Percentiles rank a stretch among this genome's conserved stretches.
Conservation (phyloP, 2,113 vertebrate species). For the Scytalopus superciliaris region DNA sequence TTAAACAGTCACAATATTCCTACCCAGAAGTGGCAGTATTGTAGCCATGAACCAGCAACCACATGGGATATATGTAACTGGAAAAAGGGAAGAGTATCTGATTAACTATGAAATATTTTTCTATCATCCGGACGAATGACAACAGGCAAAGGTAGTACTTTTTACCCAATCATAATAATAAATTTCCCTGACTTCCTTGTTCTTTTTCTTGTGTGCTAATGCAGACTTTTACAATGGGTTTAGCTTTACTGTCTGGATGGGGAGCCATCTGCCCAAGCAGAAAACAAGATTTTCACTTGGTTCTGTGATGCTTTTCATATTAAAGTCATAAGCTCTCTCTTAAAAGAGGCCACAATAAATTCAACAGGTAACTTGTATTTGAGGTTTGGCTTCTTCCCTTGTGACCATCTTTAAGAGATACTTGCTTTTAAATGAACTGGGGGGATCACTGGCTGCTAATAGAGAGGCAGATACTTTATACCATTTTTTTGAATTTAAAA, state of each 20-base stretch:
- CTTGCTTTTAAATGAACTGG: not conserved
- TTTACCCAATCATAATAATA: not conserved
- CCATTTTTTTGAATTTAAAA: not conserved
- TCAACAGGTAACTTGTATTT: constrained; percentile 51
- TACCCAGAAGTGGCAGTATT: not conserved
- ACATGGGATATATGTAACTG: not conserved
- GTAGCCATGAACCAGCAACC: not conserved
- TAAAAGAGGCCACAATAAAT: constrained; percentile 16
- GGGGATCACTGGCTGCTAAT: not conserved
- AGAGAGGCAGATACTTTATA: not conserved
- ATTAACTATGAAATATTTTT: not conserved
- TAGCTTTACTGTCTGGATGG: not conserved
- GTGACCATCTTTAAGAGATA: not conserved
- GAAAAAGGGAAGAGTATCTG: not conserved
- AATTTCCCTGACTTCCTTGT: not conserved
- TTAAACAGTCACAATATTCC: not conserved
- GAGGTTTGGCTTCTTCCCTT: not conserved
- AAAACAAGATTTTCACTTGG: constrained; percentile 15
- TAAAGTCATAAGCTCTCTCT: not conserved
- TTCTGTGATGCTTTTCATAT: not conserved
- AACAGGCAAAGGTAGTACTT: not conserved
- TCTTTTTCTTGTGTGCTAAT: not conserved
- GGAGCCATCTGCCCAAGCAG: not conserved
- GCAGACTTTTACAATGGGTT: not conserved
- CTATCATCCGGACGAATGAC: not conserved